A percentile compares a stretch with the other conserved stretches of the same genome.
phyloP scores from a whole-genome alignment of 1,140 invertebrate genomes.

The honey bee (Apis mellifera) region DNA sequence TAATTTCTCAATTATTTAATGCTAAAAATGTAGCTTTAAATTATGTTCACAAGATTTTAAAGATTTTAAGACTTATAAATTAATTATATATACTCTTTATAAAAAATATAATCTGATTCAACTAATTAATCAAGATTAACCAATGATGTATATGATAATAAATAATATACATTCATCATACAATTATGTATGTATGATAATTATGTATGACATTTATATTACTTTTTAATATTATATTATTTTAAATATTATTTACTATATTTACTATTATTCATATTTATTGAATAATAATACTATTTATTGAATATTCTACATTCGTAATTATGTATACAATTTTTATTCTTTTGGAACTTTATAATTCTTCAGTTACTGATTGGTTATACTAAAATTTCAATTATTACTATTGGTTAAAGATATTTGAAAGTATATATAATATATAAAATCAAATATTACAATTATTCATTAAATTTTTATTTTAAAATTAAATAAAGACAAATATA shows the following conservation, averaged over 20 bases:
- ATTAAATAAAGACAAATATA: too few species aligned
- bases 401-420: background rate
- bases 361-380: background rate
- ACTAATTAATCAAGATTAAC: background rate
- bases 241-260: background rate
- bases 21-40: constrained; percentile 5
- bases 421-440: background rate
- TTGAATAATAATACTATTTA: too few species aligned
- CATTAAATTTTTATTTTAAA: background rate
- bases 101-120: background rate
- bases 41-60: too few species aligned
- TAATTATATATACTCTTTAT: too few species aligned
- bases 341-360: background rate
- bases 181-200: background rate
- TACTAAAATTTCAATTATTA: background rate
- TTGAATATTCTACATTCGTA: background rate
- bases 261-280: background rate
- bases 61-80: too few species aligned
- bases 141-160: background rate
- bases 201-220: background rate
- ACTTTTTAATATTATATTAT: background rate
- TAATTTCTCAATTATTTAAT: constrained; percentile 10
- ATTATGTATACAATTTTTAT: background rate
- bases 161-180: background rate
- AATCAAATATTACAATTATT: background rate